phyloP scores from a whole-genome alignment of 2,113 vertebrate species.

The Phalacrocorax aristotelis region DNA sequence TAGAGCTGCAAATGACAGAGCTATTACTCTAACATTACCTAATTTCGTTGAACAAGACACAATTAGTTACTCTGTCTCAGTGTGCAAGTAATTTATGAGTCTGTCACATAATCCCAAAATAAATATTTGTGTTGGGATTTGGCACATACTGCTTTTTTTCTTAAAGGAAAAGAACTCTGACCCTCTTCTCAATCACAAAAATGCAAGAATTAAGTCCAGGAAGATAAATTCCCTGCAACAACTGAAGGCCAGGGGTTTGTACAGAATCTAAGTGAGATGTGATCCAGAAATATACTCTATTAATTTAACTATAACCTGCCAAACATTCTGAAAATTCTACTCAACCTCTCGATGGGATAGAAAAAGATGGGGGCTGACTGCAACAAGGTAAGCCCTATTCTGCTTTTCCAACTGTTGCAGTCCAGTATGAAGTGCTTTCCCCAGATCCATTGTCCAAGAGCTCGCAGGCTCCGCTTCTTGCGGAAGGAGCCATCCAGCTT shows the following conservation, averaged over 20 bases:
- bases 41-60: background rate
- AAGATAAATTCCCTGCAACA: background rate
- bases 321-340: background rate
- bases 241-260: background rate
- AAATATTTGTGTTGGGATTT: background rate
- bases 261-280: accelerated
- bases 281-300: background rate
- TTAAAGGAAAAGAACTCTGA: background rate
- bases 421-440: background rate
- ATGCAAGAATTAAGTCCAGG: background rate
- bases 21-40: background rate
- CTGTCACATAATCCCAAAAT: background rate
- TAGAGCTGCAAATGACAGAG: background rate
- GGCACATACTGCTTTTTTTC: background rate
- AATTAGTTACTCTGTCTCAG: background rate
- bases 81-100: background rate
- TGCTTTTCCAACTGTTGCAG: too few species aligned
- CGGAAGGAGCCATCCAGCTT: accelerated
- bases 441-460: background rate
- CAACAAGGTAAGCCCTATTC: background rate
- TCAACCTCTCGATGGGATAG: accelerated
- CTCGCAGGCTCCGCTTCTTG: background rate
- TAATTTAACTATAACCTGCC: background rate
- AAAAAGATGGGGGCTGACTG: accelerated
- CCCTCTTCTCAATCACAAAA: background rate